phyloP scores from a whole-genome alignment of 2,797 vertebrate genomes.

The Apogon hyalosoma region DNA sequence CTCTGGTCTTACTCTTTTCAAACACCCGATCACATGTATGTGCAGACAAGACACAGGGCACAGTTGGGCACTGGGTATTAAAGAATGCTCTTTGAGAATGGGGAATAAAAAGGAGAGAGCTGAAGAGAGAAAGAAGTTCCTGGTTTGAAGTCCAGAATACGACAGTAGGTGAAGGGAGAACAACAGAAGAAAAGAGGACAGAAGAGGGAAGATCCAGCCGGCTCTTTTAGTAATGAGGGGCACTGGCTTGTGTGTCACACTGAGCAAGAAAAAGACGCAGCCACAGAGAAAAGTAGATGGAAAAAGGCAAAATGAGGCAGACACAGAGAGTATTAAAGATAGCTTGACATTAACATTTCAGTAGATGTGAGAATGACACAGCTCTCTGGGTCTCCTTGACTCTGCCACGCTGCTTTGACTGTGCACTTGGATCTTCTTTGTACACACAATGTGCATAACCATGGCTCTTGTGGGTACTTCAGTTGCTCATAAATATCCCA shows the following conservation, averaged over 20 bases:
- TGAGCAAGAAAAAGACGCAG: slow-evolving; percentile 13
- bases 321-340: slow-evolving; percentile 64
- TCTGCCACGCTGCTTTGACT: slow-evolving; percentile 42
- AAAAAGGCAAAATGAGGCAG: slow-evolving; percentile 38
- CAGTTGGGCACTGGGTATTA: slow-evolving; percentile 55
- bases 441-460: slow-evolving; percentile 48
- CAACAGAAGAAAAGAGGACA: slow-evolving; percentile 41
- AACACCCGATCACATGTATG: slow-evolving; percentile 17
- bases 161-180: slow-evolving; percentile 65
- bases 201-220: slow-evolving; percentile 64
- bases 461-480: slow-evolving; percentile 50
- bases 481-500: slow-evolving; percentile 73
- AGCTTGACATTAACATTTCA: slow-evolving; percentile 78
- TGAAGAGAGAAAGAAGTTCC: slow-evolving; percentile 28
- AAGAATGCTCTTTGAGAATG: slow-evolving; percentile 76
- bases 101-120: slow-evolving; percentile 55
- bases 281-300: slow-evolving; percentile 21
- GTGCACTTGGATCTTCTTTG: slow-evolving; percentile 35
- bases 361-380: slow-evolving; percentile 64
- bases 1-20: neutral
- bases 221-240: slow-evolving; percentile 70
- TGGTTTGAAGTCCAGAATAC: slow-evolving; percentile 76
- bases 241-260: slow-evolving; percentile 35
- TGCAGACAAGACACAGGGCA: slow-evolving; percentile 5
- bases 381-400: slow-evolving; percentile 44